Evolutionary conservation across 2,888 invertebrate species (phyloP).

Genomic region (Geotrupes spiniger): DNA sequence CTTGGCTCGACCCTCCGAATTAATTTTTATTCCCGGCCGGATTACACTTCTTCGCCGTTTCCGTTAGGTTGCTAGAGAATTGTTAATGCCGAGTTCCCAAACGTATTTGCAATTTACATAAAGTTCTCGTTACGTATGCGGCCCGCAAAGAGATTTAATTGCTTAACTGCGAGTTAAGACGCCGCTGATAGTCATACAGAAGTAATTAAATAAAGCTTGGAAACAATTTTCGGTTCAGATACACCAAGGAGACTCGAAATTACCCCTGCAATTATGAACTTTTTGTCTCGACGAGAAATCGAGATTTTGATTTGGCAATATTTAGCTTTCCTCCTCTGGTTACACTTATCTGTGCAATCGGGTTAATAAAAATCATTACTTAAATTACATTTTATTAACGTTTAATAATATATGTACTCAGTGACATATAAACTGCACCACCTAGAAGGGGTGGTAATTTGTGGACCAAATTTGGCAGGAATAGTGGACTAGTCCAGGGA

Average conservation of each 20-base stretch:
- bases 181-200: conserved; percentile 42
- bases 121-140: conserved; percentile 47
- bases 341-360: no score
- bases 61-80: conserved; percentile 25
- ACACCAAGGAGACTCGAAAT: conserved; percentile 19
- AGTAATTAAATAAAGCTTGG: conserved; percentile 46
- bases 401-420: no score
- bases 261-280: not conserved
- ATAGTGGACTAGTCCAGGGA: no score
- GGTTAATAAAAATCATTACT: no score
- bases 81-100: conserved; percentile 39
- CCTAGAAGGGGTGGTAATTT: no score
- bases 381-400: no score
- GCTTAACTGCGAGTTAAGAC: conserved; percentile 46
- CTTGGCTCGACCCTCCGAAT: conserved; percentile 4
- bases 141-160: conserved; percentile 47
- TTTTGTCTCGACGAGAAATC: not conserved
- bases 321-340: not conserved
- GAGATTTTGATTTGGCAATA: not conserved
- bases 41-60: conserved; percentile 18
- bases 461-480: no score
- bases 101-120: conserved; percentile 45
- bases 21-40: conserved; percentile 19
- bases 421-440: no score
- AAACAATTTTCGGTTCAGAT: conserved; percentile 44